phyloP scores from a whole-genome alignment of 2,888 invertebrate species.

The Leptinotarsa haldemani region DNA sequence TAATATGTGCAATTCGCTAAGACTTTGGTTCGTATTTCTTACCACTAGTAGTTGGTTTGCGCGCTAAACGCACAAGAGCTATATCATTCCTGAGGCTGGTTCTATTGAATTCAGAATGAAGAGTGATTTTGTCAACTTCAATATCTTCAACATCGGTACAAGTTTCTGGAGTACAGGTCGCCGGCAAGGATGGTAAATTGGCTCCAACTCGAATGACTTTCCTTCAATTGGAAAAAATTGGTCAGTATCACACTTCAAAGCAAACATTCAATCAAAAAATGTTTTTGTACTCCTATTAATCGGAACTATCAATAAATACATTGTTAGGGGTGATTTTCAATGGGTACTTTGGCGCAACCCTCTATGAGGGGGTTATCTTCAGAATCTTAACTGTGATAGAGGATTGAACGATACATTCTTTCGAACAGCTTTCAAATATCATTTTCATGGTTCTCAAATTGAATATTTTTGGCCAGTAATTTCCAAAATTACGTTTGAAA shows the following conservation, averaged over 20 bases:
- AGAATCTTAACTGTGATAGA: too few species aligned
- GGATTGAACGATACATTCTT: too few species aligned
- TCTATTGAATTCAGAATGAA: constrained; percentile 33
- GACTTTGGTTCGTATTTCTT: constrained; percentile 12
- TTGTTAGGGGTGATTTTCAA: too few species aligned
- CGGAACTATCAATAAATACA: too few species aligned
- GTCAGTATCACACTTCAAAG: neutral
- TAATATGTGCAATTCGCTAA: too few species aligned
- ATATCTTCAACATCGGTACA: constrained; percentile 65
- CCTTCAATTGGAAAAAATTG: constrained; percentile 44
- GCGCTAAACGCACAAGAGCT: constrained; percentile 53
- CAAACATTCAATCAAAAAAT: too few species aligned
- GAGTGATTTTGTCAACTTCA: constrained; percentile 43
- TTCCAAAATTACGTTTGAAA: too few species aligned
- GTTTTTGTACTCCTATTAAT: too few species aligned
- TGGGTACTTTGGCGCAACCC: neutral
- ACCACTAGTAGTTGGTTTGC: constrained; percentile 35
- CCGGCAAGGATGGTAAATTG: constrained; percentile 32
- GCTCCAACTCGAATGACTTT: constrained; percentile 56
- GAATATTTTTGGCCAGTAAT: too few species aligned
- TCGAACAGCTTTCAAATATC: too few species aligned
- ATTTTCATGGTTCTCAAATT: too few species aligned
- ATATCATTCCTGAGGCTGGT: constrained; percentile 59
- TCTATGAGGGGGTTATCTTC: too few species aligned
- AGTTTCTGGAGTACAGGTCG: constrained; percentile 53